These are phyloP conservation scores for Chionodraco myersi DNA, from an alignment of 2,113 vertebrate genomes.

Conservation along the genomic window DNA sequence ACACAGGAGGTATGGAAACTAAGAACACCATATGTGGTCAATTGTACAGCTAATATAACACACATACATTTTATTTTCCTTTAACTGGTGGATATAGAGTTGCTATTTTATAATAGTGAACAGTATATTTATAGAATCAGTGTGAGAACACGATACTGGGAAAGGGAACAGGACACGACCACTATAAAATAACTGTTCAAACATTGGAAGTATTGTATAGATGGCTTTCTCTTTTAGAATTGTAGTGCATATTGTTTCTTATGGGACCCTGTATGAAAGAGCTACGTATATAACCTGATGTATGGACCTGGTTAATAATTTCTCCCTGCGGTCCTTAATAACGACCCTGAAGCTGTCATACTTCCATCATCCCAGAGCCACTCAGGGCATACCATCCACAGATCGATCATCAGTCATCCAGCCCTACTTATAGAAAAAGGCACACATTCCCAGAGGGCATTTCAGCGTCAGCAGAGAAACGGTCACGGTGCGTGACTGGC, in stretches of 20 bases:
- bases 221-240: constrained; percentile 7
- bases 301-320: constrained; percentile 48
- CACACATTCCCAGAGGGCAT: constrained; percentile 56
- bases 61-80: too few species aligned
- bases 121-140: constrained; percentile 1
- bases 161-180: background rate
- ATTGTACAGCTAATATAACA: too few species aligned
- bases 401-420: constrained; percentile 62
- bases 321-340: constrained; percentile 43
- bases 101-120: background rate
- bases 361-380: constrained; percentile 24
- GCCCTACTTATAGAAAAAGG: constrained; percentile 40
- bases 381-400: constrained; percentile 48
- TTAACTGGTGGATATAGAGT: too few species aligned
- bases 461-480: constrained; percentile 34
- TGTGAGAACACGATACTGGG: background rate
- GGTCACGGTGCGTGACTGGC: constrained; percentile 23
- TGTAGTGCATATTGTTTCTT: constrained; percentile 14
- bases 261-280: constrained; percentile 4
- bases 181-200: background rate
- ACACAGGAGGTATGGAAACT: too few species aligned
- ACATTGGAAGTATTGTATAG: constrained; percentile 12
- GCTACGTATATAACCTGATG: constrained; percentile 35
- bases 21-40: too few species aligned
- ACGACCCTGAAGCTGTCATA: constrained; percentile 43